Base-by-base conservation (phyloP, 2,888 invertebrate species). In the Drosophila setosimentum region DNA sequence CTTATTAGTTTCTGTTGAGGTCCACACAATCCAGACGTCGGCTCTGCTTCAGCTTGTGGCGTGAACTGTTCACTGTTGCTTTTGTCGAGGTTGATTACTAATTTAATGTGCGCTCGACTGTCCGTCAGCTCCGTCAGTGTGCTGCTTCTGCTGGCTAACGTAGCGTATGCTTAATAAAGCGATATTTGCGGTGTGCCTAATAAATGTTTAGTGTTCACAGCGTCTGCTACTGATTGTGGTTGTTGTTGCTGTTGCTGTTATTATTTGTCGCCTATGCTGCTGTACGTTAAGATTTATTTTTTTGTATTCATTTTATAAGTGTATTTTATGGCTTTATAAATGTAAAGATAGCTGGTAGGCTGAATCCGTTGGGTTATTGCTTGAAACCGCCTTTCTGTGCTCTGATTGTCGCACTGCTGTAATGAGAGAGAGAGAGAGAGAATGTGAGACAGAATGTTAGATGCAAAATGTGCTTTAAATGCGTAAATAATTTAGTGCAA, bases 91-190 rank as follows among this genome's bases (percentile, higher is more conserved):
- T 87, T 80, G 85, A 89, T 89, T 82, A 76, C 77, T 79, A 87
- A 89, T 85, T 89, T 85, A 64, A 77, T 79, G 72, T 71, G 45
- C 53, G 61, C 58, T 60, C 18, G 57, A 53, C 70, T 21, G 35
- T 37, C 37, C 29, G 29, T 60, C 49, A 32, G 50, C 45, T 53
- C 29, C 32, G 60, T 24, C 60, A 27, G 58, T 42, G n/a, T 21
- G 37, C n/a, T 27, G 13, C n/a, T 65, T 50, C 54, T 40, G 37
- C 66, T 54, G 73, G 68, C 76, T 35, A 65, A 65, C 70, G 62
- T 32, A 64, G 84, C 87, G 82, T 84, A 58, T 73, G 77, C 77
- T 76, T 87, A 89, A 89, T 85, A 84, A 84, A 89, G 63, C 65
- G 69, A 57, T 82, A 73, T 89, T 73, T 76, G 79, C 68, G 76